These are phyloP conservation scores for Lissonota sp. DNA, from an alignment of 2,888 invertebrate species.

Conservation along the genomic window DNA sequence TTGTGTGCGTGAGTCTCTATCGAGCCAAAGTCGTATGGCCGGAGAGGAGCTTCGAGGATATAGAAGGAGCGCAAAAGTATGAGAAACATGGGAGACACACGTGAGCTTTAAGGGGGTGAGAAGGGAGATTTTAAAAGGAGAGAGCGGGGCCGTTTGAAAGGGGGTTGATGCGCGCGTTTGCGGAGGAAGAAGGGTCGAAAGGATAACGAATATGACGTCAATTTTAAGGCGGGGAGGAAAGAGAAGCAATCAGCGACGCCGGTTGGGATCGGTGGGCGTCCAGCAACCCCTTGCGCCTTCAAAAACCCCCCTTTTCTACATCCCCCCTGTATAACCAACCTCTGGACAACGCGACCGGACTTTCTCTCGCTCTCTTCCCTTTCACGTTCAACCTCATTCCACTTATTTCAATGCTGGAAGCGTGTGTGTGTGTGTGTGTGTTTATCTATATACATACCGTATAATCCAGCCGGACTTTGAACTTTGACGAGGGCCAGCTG, in stretches of 20 bases:
- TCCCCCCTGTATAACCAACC: conserved; percentile 61
- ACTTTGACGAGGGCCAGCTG: conserved; percentile 71
- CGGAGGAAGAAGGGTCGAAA: conserved; percentile 81
- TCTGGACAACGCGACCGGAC: conserved; percentile 57
- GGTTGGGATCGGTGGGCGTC: conserved; percentile 71
- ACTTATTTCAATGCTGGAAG: conserved; percentile 55
- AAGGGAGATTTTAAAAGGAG: conserved; percentile 53
- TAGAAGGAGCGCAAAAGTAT: conserved; percentile 25
- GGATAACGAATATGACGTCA: conserved; percentile 83
- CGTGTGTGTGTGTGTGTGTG: conserved; percentile 38
- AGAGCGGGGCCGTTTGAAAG: conserved; percentile 5
- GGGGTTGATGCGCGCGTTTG: conserved; percentile 64
- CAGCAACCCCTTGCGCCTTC: conserved; percentile 56
- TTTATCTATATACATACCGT: conserved; percentile 32
- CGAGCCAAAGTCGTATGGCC: conserved; percentile 46
- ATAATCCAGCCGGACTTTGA: conserved; percentile 74
- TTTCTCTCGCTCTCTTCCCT: neutral
- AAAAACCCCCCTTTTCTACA: conserved; percentile 20
- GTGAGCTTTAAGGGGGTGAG: conserved; percentile 44
- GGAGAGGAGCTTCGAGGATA: conserved; percentile 44
- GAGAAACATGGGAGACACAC: conserved; percentile 29
- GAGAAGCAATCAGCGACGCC: conserved; percentile 80
- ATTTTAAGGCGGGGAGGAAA: conserved; percentile 80
- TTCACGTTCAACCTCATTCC: conserved; percentile 42
- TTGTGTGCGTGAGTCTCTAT: conserved; percentile 14